Conservation (phyloP, 1,140 invertebrate genomes). For the Drosophila pachea region DNA sequence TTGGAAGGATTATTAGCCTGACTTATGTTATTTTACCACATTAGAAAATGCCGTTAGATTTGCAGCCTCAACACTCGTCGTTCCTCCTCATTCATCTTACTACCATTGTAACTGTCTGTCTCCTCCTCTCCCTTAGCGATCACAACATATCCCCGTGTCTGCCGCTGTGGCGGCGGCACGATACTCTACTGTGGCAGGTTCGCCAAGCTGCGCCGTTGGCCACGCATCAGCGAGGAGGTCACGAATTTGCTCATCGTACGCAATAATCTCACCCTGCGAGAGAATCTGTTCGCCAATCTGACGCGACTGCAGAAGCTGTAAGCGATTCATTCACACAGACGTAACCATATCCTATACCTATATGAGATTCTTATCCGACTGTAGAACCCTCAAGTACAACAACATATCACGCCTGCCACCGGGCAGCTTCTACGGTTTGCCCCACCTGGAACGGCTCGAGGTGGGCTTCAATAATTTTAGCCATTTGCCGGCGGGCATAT, state of each 20-base stretch:
- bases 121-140: constrained; percentile 48
- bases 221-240: constrained; percentile 62
- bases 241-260: constrained; percentile 64
- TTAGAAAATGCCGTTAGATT: too few species aligned
- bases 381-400: constrained; percentile 66
- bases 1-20: background rate
- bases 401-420: constrained; percentile 75
- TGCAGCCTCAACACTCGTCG: too few species aligned
- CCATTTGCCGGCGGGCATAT: constrained; percentile 75
- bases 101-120: background rate
- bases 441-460: constrained; percentile 62
- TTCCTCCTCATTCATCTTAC: too few species aligned
- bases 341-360: background rate
- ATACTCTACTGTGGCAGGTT: constrained; percentile 64
- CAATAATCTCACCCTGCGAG: constrained; percentile 62
- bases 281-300: constrained; percentile 52
- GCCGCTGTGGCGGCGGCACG: constrained; percentile 53
- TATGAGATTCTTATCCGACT: background rate
- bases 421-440: constrained; percentile 59
- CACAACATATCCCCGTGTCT: constrained; percentile 67
- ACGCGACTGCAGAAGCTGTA: constrained; percentile 62
- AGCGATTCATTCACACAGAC: constrained; percentile 7
- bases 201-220: constrained; percentile 58
- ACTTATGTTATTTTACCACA: too few species aligned
- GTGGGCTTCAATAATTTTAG: constrained; percentile 79